phyloP scores from a whole-genome alignment of 2,888 invertebrate genomes.

The Thysanoteuthis rhombus region DNA sequence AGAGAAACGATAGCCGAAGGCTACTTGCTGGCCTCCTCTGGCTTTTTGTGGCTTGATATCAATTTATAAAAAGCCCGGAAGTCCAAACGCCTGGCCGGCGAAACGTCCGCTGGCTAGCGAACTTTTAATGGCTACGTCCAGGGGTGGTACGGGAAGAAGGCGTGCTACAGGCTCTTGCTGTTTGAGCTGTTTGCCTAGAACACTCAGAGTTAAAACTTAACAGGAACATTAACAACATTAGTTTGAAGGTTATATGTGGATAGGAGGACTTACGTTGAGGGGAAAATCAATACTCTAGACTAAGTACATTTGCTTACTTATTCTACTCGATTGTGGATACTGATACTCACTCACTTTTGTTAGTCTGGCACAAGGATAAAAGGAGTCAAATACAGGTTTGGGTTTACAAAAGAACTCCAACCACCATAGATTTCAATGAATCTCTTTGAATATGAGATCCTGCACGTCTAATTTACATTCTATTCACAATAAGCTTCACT shows the following conservation, averaged over 20 bases:
- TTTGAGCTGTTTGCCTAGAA: background rate
- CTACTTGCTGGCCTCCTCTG: background rate
- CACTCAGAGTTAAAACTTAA: background rate
- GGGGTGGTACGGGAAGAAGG: background rate
- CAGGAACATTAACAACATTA: background rate
- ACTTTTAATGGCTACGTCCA: background rate
- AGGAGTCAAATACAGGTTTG: too few species aligned
- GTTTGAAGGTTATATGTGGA: background rate
- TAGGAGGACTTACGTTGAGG: too few species aligned
- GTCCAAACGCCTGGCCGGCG: background rate
- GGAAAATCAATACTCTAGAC: too few species aligned
- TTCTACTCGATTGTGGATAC: too few species aligned
- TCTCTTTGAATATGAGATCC: too few species aligned
- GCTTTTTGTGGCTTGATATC: conserved; percentile 12
- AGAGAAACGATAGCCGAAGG: background rate
- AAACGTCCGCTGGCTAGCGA: background rate
- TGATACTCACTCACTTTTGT: too few species aligned
- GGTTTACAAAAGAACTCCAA: too few species aligned
- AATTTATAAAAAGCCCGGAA: background rate
- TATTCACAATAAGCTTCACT: too few species aligned
- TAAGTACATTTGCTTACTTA: too few species aligned
- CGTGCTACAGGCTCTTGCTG: background rate
- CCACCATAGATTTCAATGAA: too few species aligned
- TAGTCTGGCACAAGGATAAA: too few species aligned
- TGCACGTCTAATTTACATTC: too few species aligned